Conservation (phyloP, 2,888 invertebrate species). For the Volucella bombylans region DNA sequence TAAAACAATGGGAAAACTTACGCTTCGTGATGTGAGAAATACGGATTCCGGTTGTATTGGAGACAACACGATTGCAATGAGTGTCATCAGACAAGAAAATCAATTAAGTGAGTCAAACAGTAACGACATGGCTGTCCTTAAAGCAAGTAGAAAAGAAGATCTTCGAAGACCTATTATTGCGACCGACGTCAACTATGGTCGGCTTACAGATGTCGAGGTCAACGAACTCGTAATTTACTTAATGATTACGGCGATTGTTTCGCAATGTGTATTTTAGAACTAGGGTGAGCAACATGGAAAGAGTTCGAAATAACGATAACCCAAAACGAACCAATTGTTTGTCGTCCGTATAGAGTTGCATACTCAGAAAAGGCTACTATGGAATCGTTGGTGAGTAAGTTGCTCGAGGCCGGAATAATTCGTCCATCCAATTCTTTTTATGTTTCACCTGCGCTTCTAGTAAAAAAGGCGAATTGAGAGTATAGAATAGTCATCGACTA, state of each 20-base stretch:
- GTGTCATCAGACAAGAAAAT: slow-evolving; percentile 1
- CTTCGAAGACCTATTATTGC: slow-evolving; percentile 16
- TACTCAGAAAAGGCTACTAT: not conserved
- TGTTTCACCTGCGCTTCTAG: not conserved
- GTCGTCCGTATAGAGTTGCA: no score
- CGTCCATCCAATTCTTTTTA: slow-evolving; percentile 7
- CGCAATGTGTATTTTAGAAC: slow-evolving; percentile 6
- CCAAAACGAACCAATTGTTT: slow-evolving; percentile 4
- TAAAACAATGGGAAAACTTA: slow-evolving; percentile 10
- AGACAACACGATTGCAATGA: not conserved
- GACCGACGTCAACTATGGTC: slow-evolving; percentile 8
- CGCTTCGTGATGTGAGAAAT: slow-evolving; percentile 7
- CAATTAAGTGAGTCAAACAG: slow-evolving; percentile 1
- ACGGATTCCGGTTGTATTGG: not conserved
- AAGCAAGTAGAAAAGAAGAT: slow-evolving; percentile 1
- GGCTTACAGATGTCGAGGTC: slow-evolving; percentile 10
- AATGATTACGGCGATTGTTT: slow-evolving; percentile 6
- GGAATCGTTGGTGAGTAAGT: slow-evolving; percentile 3
- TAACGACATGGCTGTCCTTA: slow-evolving; percentile 1
- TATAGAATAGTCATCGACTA: no score
- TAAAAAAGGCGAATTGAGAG: not conserved
- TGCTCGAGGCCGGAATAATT: slow-evolving; percentile 15
- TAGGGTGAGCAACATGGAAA: not conserved
- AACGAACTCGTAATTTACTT: slow-evolving; percentile 6
- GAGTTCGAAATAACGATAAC: slow-evolving; percentile 12